These are phyloP conservation scores for Pheosia tremula DNA, from an alignment of 2,888 invertebrate species.

Conservation along the genomic window DNA sequence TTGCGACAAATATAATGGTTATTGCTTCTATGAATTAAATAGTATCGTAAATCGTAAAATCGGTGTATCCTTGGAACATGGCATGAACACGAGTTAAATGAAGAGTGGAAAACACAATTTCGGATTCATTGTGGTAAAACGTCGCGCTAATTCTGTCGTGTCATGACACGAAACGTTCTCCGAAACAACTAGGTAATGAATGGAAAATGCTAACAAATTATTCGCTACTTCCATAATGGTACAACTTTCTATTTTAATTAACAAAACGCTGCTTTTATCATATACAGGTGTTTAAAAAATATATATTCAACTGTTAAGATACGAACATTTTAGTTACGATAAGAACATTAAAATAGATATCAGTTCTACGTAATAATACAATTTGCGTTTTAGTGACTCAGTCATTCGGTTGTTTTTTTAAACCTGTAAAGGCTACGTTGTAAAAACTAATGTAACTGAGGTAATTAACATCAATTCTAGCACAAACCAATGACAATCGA, in stretches of 20 bases:
- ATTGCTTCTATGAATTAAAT: not conserved
- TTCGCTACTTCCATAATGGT: not conserved
- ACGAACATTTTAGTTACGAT: too few species aligned
- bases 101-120: slow-evolving; percentile 2
- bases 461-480: not conserved
- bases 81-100: slow-evolving; percentile 3
- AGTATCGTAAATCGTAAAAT: too few species aligned
- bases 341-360: not conserved
- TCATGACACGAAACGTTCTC: slow-evolving; percentile 8
- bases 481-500: not conserved
- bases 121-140: not conserved
- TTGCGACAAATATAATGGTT: too few species aligned
- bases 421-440: too few species aligned
- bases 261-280: not conserved
- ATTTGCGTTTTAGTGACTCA: not conserved
- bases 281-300: not conserved
- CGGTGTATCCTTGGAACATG: not conserved
- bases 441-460: not conserved
- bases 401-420: too few species aligned
- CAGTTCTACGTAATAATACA: not conserved
- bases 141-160: not conserved
- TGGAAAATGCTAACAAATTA: slow-evolving; percentile 6
- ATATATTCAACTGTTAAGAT: not conserved
- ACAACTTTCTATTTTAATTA: not conserved
- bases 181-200: slow-evolving; percentile 3